These are phyloP conservation scores for Melanerpes aurifrons DNA, from an alignment of 2,113 vertebrate genomes.

Conservation along the genomic window DNA sequence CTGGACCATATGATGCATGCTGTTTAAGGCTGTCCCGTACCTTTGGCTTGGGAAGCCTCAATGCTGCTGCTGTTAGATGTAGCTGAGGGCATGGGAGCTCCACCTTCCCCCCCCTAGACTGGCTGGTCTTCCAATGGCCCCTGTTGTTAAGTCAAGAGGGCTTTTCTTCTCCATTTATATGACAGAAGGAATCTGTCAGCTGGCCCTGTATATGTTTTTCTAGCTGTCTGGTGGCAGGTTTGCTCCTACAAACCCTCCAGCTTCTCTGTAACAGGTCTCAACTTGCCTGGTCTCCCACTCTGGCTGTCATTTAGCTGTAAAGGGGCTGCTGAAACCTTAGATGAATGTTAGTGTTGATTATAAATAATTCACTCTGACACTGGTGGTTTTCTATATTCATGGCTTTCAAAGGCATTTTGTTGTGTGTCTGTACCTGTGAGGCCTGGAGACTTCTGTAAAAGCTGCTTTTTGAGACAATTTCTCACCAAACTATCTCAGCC, in stretches of 20 bases:
- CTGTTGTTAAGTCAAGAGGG: neutral
- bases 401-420: neutral
- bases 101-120: neutral
- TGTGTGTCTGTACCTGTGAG: constrained; percentile 18
- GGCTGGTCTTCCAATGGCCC: neutral
- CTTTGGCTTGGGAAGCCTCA: neutral
- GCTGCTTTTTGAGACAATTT: neutral
- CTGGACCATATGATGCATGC: neutral
- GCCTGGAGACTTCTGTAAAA: neutral
- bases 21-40: neutral
- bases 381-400: neutral
- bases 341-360: neutral
- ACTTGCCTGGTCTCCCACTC: neutral
- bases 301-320: neutral
- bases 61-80: neutral
- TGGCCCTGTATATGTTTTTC: neutral
- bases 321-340: constrained; percentile 5
- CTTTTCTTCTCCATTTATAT: neutral
- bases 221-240: neutral
- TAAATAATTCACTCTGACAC: constrained; percentile 20
- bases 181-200: neutral
- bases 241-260: neutral
- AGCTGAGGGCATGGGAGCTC: neutral
- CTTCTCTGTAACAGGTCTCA: neutral
- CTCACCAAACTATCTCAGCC: neutral